Percentiles rank a stretch among this genome's conserved stretches.
Conservation (phyloP, 2,888 invertebrate species). For the Teleiodes luculella region DNA sequence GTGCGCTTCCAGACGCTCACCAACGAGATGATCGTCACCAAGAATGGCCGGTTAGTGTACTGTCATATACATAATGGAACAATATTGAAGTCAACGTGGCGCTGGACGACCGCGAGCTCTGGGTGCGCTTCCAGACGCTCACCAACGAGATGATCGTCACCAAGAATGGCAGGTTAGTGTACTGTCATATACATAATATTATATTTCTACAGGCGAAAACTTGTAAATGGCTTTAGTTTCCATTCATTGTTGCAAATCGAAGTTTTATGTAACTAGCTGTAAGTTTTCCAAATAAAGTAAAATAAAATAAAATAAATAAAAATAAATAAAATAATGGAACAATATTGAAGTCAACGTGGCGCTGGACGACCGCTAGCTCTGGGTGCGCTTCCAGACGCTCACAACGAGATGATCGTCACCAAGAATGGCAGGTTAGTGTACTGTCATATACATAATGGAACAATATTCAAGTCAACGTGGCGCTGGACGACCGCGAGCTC, state of each 20-base stretch:
- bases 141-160: slow-evolving; percentile 99
- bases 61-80: neutral
- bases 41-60: slow-evolving; percentile 91
- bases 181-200: neutral
- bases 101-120: neutral
- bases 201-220: too few species aligned
- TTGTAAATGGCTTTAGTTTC: too few species aligned
- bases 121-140: slow-evolving; percentile 92
- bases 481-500: neutral
- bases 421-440: slow-evolving; percentile 47
- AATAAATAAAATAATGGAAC: neutral
- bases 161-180: slow-evolving; percentile 93
- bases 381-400: too few species aligned
- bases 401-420: neutral
- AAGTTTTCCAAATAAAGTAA: neutral
- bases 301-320: neutral
- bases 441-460: neutral
- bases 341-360: neutral
- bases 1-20: slow-evolving; percentile 96
- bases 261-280: too few species aligned
- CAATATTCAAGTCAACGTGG: too few species aligned
- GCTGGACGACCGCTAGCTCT: too few species aligned
- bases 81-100: too few species aligned
- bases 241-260: too few species aligned
- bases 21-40: slow-evolving; percentile 99